These are phyloP conservation scores for Eremophila alpestris DNA, from an alignment of 2,797 vertebrate species.

Conservation along the genomic window DNA sequence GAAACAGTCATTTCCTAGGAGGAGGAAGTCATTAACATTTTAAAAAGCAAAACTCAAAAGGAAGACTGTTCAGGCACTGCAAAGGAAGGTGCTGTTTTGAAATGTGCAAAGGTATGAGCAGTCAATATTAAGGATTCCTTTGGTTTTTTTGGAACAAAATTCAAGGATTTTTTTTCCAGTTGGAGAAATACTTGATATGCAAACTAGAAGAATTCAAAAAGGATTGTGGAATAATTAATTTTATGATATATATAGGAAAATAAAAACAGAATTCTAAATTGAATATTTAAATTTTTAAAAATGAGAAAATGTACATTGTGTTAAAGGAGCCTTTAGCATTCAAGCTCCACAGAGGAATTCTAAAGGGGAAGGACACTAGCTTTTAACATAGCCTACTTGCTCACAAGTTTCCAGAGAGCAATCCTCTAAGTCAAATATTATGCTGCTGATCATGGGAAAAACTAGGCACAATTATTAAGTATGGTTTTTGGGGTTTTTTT, in stretches of 20 bases:
- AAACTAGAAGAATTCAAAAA: slow-evolving; percentile 49
- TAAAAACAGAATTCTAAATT: slow-evolving; percentile 53
- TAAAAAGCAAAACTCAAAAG: slow-evolving; percentile 51
- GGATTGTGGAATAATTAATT: slow-evolving; percentile 60
- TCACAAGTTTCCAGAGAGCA: not conserved
- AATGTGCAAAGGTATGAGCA: slow-evolving; percentile 38
- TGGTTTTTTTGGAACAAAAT: slow-evolving; percentile 52
- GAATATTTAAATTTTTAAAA: slow-evolving; percentile 32
- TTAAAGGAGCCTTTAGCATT: slow-evolving; percentile 25
- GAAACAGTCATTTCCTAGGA: slow-evolving; percentile 39
- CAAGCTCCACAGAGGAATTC: not conserved
- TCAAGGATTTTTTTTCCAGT: slow-evolving; percentile 37
- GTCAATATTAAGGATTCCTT: slow-evolving; percentile 50
- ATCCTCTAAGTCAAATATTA: not conserved
- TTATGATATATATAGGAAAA: slow-evolving; percentile 21
- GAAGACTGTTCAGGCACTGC: not conserved
- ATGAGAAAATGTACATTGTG: not conserved
- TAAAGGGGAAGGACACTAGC: slow-evolving; percentile 16
- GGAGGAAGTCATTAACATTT: slow-evolving; percentile 58
- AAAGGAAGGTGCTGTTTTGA: slow-evolving; percentile 49
- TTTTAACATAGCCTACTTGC: not conserved
- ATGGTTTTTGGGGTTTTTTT: not conserved
- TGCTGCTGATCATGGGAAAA: not conserved
- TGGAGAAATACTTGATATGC: slow-evolving; percentile 50
- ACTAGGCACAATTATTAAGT: not conserved